Evolutionary conservation across 2,113 vertebrate species (phyloP).

Genomic region (Platysternon megacephalum): DNA sequence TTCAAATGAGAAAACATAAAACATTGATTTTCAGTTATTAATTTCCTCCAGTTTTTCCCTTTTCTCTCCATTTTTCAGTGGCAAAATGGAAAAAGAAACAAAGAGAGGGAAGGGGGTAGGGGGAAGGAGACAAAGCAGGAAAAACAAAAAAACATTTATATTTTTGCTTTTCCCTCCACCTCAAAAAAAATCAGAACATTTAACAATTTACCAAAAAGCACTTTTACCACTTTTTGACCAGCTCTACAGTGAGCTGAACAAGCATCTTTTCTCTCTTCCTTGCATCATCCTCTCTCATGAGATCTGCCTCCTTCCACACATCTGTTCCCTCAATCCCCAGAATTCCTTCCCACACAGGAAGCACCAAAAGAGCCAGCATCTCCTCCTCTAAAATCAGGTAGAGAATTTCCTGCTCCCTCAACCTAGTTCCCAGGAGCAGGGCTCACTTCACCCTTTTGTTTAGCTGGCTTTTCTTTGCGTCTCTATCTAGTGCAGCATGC

Average conservation of each 20-base stretch:
- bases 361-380: background rate
- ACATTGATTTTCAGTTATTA: background rate
- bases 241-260: background rate
- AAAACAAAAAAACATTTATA: background rate
- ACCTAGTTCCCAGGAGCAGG: background rate
- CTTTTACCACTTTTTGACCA: background rate
- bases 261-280: background rate
- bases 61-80: background rate
- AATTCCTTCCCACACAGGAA: background rate
- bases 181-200: background rate
- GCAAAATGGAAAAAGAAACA: background rate
- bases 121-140: background rate
- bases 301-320: background rate
- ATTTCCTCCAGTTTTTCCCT: background rate
- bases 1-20: too few species aligned
- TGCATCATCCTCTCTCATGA: background rate
- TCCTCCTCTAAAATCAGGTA: background rate
- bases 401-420: background rate
- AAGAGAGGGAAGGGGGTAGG: background rate
- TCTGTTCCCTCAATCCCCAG: background rate
- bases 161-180: background rate
- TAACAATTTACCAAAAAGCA: background rate
- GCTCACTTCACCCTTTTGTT: background rate
- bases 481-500: background rate
- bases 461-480: background rate